Evolutionary conservation across 2,797 vertebrate genomes (phyloP).

Genomic region (Anas flavirostris): DNA sequence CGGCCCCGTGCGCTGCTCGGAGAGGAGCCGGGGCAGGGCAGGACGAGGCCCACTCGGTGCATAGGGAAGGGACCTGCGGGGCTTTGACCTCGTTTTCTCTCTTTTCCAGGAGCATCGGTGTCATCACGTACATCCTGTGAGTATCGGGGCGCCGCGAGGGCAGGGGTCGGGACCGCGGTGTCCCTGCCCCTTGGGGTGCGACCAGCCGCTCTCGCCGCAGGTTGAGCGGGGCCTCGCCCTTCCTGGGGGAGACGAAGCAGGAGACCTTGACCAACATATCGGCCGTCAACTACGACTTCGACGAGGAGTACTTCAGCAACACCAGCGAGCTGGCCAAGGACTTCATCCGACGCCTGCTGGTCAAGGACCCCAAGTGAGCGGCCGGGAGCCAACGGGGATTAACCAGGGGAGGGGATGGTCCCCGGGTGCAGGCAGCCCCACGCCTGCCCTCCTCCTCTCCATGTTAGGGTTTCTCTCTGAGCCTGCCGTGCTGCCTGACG

Average conservation of each 20-base stretch:
- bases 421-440: background rate
- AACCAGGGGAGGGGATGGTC: background rate
- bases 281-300: constrained; percentile 95
- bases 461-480: fast-evolving
- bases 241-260: constrained; percentile 96
- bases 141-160: constrained; percentile 50
- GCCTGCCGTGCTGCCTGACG: background rate
- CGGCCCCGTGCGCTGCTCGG: no score
- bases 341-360: constrained; percentile 94
- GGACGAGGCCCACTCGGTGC: background rate
- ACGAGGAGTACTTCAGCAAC: constrained; percentile 96
- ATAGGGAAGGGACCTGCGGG: fast-evolving
- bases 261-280: constrained; percentile 98
- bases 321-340: constrained; percentile 98
- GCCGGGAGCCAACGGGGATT: background rate
- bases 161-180: background rate
- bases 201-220: constrained; percentile 60
- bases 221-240: constrained; percentile 93
- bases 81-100: constrained; percentile 18
- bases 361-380: constrained; percentile 96
- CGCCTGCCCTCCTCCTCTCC: background rate
- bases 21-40: background rate
- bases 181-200: background rate
- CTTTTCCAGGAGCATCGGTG: constrained; percentile 92
- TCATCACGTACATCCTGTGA: constrained; percentile 98